Evolutionary conservation across 1,140 invertebrate species (phyloP).

Genomic region (Linepithema humile): DNA sequence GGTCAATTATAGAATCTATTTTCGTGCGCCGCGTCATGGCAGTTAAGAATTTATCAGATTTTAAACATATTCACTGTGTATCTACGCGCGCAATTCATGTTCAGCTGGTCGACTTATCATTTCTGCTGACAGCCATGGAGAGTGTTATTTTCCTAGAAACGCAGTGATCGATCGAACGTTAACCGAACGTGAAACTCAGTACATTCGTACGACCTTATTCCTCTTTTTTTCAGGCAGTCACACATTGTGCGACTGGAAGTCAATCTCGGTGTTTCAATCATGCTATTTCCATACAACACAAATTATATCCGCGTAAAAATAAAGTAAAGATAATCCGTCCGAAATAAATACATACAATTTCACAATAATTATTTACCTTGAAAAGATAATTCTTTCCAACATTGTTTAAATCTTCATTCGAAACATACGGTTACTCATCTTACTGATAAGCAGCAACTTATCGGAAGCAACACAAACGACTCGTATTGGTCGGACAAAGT

Average conservation of each 20-base stretch:
- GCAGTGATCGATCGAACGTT: slow-evolving; percentile 18
- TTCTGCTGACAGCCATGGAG: slow-evolving; percentile 1
- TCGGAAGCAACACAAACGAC: neutral
- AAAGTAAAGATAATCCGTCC: neutral
- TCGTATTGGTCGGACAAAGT: neutral
- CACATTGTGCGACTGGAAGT: neutral
- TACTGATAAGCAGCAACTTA: neutral
- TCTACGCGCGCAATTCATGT: neutral
- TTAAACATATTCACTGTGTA: slow-evolving; percentile 21
- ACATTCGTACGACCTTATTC: neutral
- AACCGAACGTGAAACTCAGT: slow-evolving; percentile 44
- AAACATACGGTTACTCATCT: neutral
- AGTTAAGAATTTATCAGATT: neutral
- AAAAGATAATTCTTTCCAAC: neutral
- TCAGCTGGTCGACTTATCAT: slow-evolving; percentile 15
- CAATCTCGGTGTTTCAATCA: slow-evolving; percentile 10
- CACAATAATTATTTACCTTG: neutral
- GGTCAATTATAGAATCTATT: neutral
- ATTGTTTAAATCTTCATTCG: neutral
- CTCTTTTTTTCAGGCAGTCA: neutral
- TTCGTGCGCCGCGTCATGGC: neutral
- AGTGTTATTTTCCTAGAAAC: slow-evolving; percentile 32
- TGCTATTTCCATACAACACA: neutral
- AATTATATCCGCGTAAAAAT: neutral
- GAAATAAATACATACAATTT: neutral